Evolutionary conservation across 2,888 invertebrate species (phyloP), one percentile per base, ranked within the genome.

Genomic region (Elegia similella): DNA sequence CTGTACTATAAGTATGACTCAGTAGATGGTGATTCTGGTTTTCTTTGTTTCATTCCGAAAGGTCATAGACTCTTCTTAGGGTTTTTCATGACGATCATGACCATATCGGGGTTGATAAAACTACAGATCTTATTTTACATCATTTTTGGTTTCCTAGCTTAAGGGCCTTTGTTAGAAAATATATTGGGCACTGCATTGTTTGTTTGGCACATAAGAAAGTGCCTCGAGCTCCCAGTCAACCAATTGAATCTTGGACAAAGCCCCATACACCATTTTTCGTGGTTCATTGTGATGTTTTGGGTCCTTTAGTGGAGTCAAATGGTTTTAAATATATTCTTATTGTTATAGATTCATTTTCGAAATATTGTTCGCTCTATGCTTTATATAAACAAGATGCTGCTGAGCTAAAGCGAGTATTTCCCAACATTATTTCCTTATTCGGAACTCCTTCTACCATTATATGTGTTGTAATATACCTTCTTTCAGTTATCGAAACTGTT

Each of bases 1-100:
- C 13, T 42, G n/a, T 42, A 42, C 13, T 42, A 42, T 7, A 42
- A 42, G 13, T 42, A 42, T 7, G 3, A 5, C 1, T 2, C 42
- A 5, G 13, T 13, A 1, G 42, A 13, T n/a, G 42, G 13, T 2
- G 42, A 42, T 13, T 5, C 42, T 13, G 5, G 13, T 0, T 29
- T 65, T 0, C 34, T 71, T 0, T 71, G 70, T 55, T 72, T 55
- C 13, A 58, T 73, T 0, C 72, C 74, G 0, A 75, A 65, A 29
- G 71, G 68, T 0, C 61, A 69, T 48, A 47, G 72, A 0, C 57
- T 75, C 0, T 72, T 71, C 29, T 23, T 70, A 0, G 47, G 72
- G 1, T 42, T 13, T 42, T 42, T 42, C 42, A 42, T n/a, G 42
- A 42, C n/a, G n/a, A n/a, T n/a, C n/a, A n/a, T n/a, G n/a, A n/a